Evolutionary conservation across 2,113 vertebrate genomes (phyloP).

Genomic region (Colossoma macropomum): DNA sequence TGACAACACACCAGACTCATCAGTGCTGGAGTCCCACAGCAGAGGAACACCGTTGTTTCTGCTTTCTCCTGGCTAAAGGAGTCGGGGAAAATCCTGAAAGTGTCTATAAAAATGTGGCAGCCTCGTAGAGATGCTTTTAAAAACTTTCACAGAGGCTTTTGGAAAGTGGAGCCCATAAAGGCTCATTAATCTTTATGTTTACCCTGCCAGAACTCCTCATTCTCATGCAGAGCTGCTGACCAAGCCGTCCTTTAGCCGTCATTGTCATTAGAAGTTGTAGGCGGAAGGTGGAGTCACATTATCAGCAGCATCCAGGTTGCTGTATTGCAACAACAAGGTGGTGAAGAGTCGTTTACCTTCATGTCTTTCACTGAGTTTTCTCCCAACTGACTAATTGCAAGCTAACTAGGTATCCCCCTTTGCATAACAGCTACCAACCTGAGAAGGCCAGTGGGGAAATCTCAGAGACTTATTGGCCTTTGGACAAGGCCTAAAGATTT

Average conservation of each 20-base stretch:
- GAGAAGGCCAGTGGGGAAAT: too few species aligned
- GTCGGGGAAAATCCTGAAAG: not conserved
- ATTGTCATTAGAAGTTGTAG: too few species aligned
- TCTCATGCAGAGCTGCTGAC: constrained; percentile 59
- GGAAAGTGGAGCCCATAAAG: constrained; percentile 40
- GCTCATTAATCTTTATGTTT: constrained; percentile 70
- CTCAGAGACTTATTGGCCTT: too few species aligned
- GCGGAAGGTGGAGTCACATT: too few species aligned
- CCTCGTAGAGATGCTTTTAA: not conserved
- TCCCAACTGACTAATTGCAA: too few species aligned
- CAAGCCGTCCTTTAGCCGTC: not conserved
- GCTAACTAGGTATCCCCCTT: too few species aligned
- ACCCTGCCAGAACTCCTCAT: constrained; percentile 53
- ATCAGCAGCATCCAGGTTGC: too few species aligned
- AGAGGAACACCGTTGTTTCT: not conserved
- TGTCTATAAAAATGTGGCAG: not conserved
- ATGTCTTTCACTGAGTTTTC: too few species aligned
- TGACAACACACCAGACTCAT: not conserved
- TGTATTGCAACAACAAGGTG: too few species aligned
- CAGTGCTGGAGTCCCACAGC: constrained; percentile 2
- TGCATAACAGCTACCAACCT: too few species aligned
- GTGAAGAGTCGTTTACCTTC: too few species aligned
- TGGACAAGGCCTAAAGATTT: too few species aligned
- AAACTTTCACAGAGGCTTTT: not conserved
- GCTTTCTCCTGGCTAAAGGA: not conserved